Percentiles rank a stretch among this genome's conserved stretches.
phyloP scores from a whole-genome alignment of 2,113 vertebrate species.

The Lamprologus tigripictilis region DNA sequence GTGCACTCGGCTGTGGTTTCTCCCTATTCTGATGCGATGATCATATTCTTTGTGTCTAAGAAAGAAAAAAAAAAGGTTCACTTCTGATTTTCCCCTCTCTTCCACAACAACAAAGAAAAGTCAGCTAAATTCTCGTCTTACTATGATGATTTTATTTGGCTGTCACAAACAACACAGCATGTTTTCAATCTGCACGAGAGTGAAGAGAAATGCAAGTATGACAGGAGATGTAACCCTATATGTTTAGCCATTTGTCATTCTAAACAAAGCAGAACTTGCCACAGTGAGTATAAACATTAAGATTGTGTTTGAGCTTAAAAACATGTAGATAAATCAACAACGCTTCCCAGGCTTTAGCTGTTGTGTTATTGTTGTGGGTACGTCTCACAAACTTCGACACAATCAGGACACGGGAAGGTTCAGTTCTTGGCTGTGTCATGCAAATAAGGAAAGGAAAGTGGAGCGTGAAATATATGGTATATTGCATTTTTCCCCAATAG shows the following conservation, averaged over 20 bases:
- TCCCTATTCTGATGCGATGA: not conserved
- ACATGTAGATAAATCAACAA: constrained; percentile 4
- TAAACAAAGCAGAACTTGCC: constrained; percentile 46
- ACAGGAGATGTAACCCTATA: constrained; percentile 26
- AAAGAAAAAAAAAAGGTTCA: not conserved
- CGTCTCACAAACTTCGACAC: not conserved
- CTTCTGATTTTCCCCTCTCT: not conserved
- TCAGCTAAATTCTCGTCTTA: not conserved
- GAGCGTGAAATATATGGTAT: not conserved
- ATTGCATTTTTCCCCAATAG: not conserved
- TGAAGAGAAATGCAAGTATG: not conserved
- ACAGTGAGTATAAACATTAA: constrained; percentile 34
- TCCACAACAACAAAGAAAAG: constrained; percentile 2
- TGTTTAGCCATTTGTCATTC: constrained; percentile 26
- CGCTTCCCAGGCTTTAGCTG: not conserved
- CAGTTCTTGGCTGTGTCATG: not conserved
- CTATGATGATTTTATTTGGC: constrained; percentile 36
- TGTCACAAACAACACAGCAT: constrained; percentile 29
- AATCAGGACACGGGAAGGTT: not conserved
- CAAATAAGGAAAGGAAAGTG: not conserved
- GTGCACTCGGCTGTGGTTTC: not conserved
- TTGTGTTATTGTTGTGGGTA: not conserved
- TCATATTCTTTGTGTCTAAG: not conserved
- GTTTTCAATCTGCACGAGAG: constrained; percentile 7
- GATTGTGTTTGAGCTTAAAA: constrained; percentile 23